Evolutionary conservation across 2,888 invertebrate genomes (phyloP).

Genomic region (Xanthostigma xanthostigma): DNA sequence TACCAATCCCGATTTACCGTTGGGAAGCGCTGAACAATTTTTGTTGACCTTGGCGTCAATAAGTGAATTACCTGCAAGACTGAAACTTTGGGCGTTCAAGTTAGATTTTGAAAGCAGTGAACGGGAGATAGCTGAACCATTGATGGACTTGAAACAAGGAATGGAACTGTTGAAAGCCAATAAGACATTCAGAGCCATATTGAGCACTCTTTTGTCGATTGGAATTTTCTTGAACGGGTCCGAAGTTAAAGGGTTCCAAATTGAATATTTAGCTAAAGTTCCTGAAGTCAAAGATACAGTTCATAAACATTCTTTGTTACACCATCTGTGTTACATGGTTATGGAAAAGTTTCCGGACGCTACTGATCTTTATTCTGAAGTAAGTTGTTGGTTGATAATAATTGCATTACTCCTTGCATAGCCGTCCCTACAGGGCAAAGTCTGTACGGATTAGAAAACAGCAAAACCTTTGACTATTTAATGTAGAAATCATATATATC

Average conservation of each 20-base stretch:
- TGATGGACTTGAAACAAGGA: conserved; percentile 97
- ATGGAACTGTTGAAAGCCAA: conserved; percentile 82
- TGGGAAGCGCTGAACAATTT: conserved; percentile 97
- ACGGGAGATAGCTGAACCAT: conserved; percentile 94
- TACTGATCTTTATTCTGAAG: conserved; percentile 94
- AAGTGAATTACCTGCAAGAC: conserved; percentile 81
- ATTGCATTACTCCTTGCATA: too few relatives aligned
- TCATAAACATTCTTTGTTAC: conserved; percentile 93
- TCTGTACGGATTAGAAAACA: too few relatives aligned
- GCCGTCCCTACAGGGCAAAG: too few relatives aligned
- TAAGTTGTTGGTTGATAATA: conserved; percentile 24
- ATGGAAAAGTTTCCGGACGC: conserved; percentile 92
- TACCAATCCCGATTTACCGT: conserved; percentile 73
- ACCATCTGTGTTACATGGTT: conserved; percentile 95
- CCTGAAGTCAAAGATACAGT: conserved; percentile 99
- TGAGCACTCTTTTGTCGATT: conserved; percentile 84
- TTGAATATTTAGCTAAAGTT: conserved; percentile 93
- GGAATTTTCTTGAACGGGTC: conserved; percentile 94
- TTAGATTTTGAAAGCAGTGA: conserved; percentile 95
- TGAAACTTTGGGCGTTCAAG: conserved; percentile 97
- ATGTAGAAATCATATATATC: too few relatives aligned
- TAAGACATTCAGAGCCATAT: conserved; percentile 87
- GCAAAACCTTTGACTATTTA: too few relatives aligned
- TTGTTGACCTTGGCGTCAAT: conserved; percentile 92
- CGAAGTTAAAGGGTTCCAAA: conserved; percentile 87